Evolutionary conservation across 2,113 vertebrate genomes (phyloP).

Genomic region (Pituophis catenifer): DNA sequence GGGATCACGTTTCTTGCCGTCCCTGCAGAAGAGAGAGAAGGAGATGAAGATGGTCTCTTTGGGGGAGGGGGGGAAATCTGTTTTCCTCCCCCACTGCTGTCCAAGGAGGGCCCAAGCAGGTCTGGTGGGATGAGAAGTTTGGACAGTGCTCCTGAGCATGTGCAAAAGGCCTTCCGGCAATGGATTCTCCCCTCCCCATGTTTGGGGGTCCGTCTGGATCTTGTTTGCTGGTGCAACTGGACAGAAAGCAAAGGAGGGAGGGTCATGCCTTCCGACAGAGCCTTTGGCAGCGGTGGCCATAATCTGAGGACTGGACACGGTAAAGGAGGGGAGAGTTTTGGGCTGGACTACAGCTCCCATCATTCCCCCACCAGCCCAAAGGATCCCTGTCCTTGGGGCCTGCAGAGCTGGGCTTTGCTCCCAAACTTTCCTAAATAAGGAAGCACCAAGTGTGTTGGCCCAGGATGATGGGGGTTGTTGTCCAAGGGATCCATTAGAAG

Average conservation of each 20-base stretch:
- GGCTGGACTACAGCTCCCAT: neutral
- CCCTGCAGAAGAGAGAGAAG: neutral
- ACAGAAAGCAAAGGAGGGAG: neutral
- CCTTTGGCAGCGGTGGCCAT: neutral
- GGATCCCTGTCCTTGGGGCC: neutral
- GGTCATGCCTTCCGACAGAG: neutral
- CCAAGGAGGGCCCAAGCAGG: neutral
- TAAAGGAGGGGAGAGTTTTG: neutral
- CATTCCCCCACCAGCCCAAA: neutral
- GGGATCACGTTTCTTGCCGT: neutral
- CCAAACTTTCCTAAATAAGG: neutral
- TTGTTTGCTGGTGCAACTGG: neutral
- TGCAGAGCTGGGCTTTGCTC: neutral
- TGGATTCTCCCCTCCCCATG: neutral
- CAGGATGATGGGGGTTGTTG: neutral
- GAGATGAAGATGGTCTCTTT: neutral
- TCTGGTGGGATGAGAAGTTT: neutral
- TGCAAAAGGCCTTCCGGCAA: neutral
- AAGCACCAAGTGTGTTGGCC: neutral
- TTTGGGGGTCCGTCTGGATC: neutral
- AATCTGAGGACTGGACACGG: neutral
- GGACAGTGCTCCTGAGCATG: neutral
- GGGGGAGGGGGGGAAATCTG: neutral
- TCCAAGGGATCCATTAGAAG: neutral
- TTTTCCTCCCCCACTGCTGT: too few relatives aligned